These are phyloP conservation scores for Zaprionus taronus DNA, from an alignment of 1,140 invertebrate species.

Conservation along the genomic window DNA sequence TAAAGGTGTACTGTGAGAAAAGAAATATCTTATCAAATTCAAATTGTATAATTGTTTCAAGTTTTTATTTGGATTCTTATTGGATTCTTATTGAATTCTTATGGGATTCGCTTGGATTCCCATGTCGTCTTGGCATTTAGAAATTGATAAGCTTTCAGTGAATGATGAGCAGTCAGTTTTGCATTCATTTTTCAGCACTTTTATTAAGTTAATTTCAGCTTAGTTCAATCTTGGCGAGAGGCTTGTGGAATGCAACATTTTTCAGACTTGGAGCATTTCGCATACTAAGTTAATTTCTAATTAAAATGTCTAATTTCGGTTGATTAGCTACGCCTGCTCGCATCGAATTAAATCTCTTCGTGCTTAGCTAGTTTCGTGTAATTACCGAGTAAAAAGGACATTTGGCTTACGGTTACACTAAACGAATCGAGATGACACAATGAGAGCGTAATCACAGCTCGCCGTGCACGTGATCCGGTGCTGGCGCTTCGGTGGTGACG, in stretches of 20 bases:
- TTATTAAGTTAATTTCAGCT: conserved; percentile 55
- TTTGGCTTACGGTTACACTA: conserved; percentile 65
- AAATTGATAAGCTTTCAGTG: neutral
- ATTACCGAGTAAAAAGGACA: conserved; percentile 53
- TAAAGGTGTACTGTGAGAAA: no score
- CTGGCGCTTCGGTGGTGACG: conserved; percentile 49
- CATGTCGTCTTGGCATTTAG: no score
- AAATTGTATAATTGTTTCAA: no score
- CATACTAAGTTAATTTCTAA: conserved; percentile 51
- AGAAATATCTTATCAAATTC: no score
- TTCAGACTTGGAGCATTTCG: conserved; percentile 57
- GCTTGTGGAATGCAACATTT: conserved; percentile 66
- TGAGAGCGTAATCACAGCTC: conserved; percentile 62
- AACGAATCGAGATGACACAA: conserved; percentile 31
- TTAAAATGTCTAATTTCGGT: conserved; percentile 59
- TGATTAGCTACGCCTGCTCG: conserved; percentile 36
- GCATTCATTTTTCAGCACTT: conserved; percentile 32
- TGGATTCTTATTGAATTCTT: neutral
- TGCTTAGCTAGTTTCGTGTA: conserved; percentile 51
- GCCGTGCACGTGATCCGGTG: conserved; percentile 66
- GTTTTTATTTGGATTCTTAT: neutral
- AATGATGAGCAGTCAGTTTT: neutral
- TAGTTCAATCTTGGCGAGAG: conserved; percentile 54
- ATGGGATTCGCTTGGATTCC: neutral
- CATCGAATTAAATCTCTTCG: conserved; percentile 3